Conservation (phyloP, 2,888 invertebrate species). For the Taphrorychus bicolor region DNA sequence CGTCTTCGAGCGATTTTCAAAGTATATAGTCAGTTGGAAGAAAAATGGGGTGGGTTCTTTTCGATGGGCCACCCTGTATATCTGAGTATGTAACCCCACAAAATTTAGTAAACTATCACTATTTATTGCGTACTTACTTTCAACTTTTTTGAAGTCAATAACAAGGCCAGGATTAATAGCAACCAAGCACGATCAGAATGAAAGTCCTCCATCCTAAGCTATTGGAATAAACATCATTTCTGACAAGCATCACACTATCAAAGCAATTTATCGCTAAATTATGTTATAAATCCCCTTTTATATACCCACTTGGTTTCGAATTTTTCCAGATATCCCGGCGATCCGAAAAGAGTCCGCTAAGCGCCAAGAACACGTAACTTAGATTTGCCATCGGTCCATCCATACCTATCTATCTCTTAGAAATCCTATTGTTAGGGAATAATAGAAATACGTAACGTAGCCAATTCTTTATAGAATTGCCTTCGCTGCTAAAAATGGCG, state of each 20-base stretch:
- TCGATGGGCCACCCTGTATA: too few relatives aligned
- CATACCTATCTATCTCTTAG: not conserved
- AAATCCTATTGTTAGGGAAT: not conserved
- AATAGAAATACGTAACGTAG: not conserved
- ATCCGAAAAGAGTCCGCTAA: not conserved
- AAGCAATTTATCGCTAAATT: slow-evolving; percentile 8
- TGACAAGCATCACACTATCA: not conserved
- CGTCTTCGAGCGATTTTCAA: too few relatives aligned
- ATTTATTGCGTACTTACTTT: too few relatives aligned
- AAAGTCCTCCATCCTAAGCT: too few relatives aligned
- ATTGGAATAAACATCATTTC: not conserved
- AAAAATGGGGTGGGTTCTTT: too few relatives aligned
- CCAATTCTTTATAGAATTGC: not conserved
- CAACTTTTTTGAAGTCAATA: too few relatives aligned
- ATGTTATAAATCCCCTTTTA: slow-evolving; percentile 18
- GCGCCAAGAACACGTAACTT: slow-evolving; percentile 5
- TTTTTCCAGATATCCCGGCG: slow-evolving; percentile 9
- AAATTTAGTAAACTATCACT: too few relatives aligned
- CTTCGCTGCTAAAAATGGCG: not conserved
- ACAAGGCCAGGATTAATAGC: too few relatives aligned
- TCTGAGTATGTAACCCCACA: too few relatives aligned
- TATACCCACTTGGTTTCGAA: slow-evolving; percentile 12
- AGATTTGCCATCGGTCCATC: slow-evolving; percentile 2
- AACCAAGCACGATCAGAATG: too few relatives aligned
- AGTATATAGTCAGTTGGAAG: too few relatives aligned